A percentile compares a stretch with the other conserved stretches of the same genome.
Evolutionary conservation across 2,888 invertebrate genomes (phyloP).

Genomic region (Nemurella pictetii): DNA sequence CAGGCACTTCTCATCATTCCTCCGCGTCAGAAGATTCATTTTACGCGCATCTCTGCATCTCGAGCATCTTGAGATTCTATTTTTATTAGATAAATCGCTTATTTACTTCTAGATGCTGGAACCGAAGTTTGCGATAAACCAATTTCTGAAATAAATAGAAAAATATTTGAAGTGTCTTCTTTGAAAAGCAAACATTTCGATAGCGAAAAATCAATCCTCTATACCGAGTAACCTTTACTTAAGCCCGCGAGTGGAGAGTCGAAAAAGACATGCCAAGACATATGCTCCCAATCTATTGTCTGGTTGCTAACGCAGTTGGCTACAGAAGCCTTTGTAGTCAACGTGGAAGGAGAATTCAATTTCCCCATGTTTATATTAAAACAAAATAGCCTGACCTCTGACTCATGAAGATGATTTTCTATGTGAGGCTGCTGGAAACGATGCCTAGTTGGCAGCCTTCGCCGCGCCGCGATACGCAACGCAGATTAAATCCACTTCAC

Average conservation of each 20-base stretch:
- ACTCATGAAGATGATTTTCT: conserved; percentile 18
- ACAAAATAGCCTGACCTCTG: conserved; percentile 12
- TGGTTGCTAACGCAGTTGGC: conserved; percentile 1
- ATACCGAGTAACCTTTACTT: background rate
- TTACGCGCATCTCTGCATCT: background rate
- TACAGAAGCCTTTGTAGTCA: background rate
- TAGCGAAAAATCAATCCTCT: background rate
- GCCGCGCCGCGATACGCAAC: background rate
- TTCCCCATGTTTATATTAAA: conserved; percentile 30
- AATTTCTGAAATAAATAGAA: conserved; percentile 15
- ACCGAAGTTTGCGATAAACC: conserved; percentile 9
- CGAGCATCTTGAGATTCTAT: background rate
- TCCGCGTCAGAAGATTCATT: background rate
- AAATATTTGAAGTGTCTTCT: background rate
- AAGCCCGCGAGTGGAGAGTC: background rate
- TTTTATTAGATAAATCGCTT: conserved; percentile 10
- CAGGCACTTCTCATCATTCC: background rate
- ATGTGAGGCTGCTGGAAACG: conserved; percentile 2
- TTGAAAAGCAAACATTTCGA: background rate
- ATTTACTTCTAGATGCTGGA: background rate
- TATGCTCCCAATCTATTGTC: background rate
- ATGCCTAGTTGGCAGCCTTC: conserved; percentile 21
- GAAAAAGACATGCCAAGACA: background rate
- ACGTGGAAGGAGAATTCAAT: background rate
- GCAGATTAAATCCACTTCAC: conserved; percentile 24